These are phyloP conservation scores for Danio rerio DNA, from an alignment of 2,113 vertebrate species.

Conservation along the genomic window GRCz12tu NC_133177.1:17675501-17676000, in stretches of 20 bases:
- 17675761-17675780: neutral
- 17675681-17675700: too few relatives aligned
- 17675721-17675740: too few relatives aligned
- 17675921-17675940: neutral
- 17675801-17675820: neutral
- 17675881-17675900: slow-evolving; percentile 3
- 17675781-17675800: neutral
- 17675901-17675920: slow-evolving; percentile 9
- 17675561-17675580: too few relatives aligned
- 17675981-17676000: neutral
- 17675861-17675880: slow-evolving; percentile 10
- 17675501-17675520: too few relatives aligned
- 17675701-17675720: too few relatives aligned
- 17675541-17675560: too few relatives aligned
- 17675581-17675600: too few relatives aligned
- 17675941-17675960: neutral
- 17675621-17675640: too few relatives aligned
- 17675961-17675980: slow-evolving; percentile 11
- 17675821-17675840: neutral
- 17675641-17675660: too few relatives aligned
- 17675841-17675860: neutral
- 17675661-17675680: too few relatives aligned
- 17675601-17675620: too few relatives aligned
- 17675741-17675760: neutral
- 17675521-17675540: too few relatives aligned